Evolutionary conservation across 2,888 invertebrate genomes (phyloP), one percentile per base, ranked within the genome.

Genomic region (Melangyna quadrimaculata): DNA sequence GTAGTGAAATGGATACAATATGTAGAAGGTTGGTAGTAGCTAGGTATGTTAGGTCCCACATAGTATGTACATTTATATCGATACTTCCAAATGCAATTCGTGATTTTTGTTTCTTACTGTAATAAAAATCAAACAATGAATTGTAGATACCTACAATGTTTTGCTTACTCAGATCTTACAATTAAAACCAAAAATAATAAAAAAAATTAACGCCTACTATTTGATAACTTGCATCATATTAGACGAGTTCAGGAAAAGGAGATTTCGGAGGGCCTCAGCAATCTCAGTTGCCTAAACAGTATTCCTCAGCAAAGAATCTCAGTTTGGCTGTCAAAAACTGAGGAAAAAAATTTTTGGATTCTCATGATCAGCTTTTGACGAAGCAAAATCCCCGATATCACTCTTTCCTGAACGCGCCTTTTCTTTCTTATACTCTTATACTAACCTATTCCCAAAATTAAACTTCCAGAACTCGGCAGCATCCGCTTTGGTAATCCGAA

Each of bases 401-500:
- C n/a, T n/a, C n/a, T n/a, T n/a, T n/a, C n/a, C n/a, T n/a, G n/a
- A n/a, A n/a, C n/a, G n/a, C n/a, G n/a, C n/a, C n/a, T n/a, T n/a
- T n/a, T n/a, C n/a, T n/a, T n/a, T 51, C 24, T 24, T 37, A 4
- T 27, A 6, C 6, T 2, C 2, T 14, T 7, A 35, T 37, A 19
- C 35, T 3, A 93, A 98, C 98, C 97, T 98, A 94, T 98, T 98
- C 89, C 97, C 98, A 93, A 99, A 99, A 91, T 98, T 97, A 81
- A 94, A 95, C 91, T 95, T 97, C 99, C 99, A 99, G 93, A 99
- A 99, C 88, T 99, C 98, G 0, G 99, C 98, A 10, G 99, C 99
- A 93, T 99, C 99, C 89, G 98, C 96, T 93, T 99, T 99, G 32
- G 99, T 99, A 90, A 99, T 99, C 90, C 99, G 95, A 93, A 99